A percentile compares a stretch with the other conserved stretches of the same genome.
phyloP scores from a whole-genome alignment of 2,797 vertebrate species.

The Enteromius trimaculatus region DNA sequence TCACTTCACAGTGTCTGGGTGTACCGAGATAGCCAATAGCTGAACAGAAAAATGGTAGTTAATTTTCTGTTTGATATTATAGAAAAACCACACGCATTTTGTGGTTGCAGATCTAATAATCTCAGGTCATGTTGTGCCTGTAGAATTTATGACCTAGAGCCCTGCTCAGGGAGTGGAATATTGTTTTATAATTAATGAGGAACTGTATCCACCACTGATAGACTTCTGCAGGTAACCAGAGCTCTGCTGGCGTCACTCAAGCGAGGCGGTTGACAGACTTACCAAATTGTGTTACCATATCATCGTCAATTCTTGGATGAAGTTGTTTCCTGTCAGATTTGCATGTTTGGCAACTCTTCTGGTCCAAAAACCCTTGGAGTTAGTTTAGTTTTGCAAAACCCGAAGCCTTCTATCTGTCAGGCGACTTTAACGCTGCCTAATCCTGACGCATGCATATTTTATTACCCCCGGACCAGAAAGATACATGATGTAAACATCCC shows the following conservation, averaged over 20 bases:
- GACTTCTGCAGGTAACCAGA: slow-evolving; percentile 87
- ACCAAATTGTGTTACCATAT: slow-evolving; percentile 69
- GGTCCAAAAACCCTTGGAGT: background rate
- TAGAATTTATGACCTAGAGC: slow-evolving; percentile 63
- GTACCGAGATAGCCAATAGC: slow-evolving; percentile 3
- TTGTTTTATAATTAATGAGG: slow-evolving; percentile 93
- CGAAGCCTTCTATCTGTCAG: background rate
- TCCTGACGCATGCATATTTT: slow-evolving; percentile 84
- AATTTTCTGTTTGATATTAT: slow-evolving; percentile 22
- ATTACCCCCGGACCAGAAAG: slow-evolving; percentile 69
- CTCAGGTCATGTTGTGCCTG: slow-evolving; percentile 56
- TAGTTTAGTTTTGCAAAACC: slow-evolving; percentile 50
- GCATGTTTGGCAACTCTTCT: slow-evolving; percentile 10
- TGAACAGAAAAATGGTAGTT: slow-evolving; percentile 6
- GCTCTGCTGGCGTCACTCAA: slow-evolving; percentile 74
- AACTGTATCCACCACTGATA: slow-evolving; percentile 81
- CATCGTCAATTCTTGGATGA: slow-evolving; percentile 65
- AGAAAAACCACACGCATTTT: background rate
- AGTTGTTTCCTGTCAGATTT: slow-evolving; percentile 37
- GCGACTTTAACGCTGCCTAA: slow-evolving; percentile 70
- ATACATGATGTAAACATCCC: slow-evolving; percentile 63
- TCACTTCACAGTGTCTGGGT: background rate
- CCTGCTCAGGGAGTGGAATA: slow-evolving; percentile 86
- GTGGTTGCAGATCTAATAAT: slow-evolving; percentile 53
- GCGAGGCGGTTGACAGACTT: slow-evolving; percentile 72